phyloP scores from a whole-genome alignment of 2,113 vertebrate genomes.

The Corydoras maculifer region DNA sequence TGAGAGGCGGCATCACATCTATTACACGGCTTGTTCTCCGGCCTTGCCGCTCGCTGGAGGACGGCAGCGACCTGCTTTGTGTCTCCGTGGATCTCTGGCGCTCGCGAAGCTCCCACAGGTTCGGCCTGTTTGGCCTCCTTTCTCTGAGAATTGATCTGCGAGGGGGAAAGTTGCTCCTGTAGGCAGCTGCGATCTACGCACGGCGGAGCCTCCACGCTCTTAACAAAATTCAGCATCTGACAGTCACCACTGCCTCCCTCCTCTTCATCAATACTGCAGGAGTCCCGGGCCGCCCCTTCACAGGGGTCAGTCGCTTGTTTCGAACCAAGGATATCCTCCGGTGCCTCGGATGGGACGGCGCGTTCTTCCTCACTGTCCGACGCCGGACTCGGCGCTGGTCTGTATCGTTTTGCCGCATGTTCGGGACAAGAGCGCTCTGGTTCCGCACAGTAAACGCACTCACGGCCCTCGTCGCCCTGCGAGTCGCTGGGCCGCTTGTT shows the following conservation, averaged over 20 bases:
- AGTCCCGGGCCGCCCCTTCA: slow-evolving; percentile 18
- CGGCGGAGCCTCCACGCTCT: slow-evolving; percentile 18
- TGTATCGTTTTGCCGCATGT: slow-evolving; percentile 56
- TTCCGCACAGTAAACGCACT: neutral
- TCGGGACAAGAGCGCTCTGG: slow-evolving; percentile 37
- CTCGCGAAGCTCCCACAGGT: slow-evolving; percentile 12
- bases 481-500: slow-evolving; percentile 61
- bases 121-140: slow-evolving; percentile 12
- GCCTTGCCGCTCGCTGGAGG: neutral
- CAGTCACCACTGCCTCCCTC: slow-evolving; percentile 27
- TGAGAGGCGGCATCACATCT: slow-evolving; percentile 52
- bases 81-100: slow-evolving; percentile 2
- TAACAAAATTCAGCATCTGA: slow-evolving; percentile 28
- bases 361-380: slow-evolving; percentile 1
- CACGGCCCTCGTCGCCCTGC: slow-evolving; percentile 50
- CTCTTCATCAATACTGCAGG: slow-evolving; percentile 32
- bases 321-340: slow-evolving; percentile 2
- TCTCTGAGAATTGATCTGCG: slow-evolving; percentile 23
- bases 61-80: slow-evolving; percentile 17
- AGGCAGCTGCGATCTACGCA: slow-evolving; percentile 18
- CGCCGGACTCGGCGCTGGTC: slow-evolving; percentile 42
- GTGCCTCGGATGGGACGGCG: neutral
- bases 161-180: slow-evolving; percentile 3
- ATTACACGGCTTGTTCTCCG: slow-evolving; percentile 22
- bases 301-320: slow-evolving; percentile 10